Evolutionary conservation across 2,888 invertebrate genomes (phyloP).

Genomic region (Salticus scenicus): DNA sequence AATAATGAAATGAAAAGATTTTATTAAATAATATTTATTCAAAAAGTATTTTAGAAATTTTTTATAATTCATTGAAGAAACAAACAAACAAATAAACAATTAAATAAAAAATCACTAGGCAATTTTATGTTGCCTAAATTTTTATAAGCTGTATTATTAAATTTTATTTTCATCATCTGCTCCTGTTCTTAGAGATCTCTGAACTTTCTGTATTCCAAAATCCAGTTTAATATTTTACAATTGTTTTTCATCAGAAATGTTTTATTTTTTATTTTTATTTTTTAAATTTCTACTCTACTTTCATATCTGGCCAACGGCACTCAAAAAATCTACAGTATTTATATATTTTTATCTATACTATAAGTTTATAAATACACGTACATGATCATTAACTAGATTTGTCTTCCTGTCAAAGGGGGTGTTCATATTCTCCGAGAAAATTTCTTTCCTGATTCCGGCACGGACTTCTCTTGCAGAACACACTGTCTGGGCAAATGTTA

Average conservation of each 20-base stretch:
- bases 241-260: slow-evolving; percentile 57
- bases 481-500: slow-evolving; percentile 20
- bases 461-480: slow-evolving; percentile 20
- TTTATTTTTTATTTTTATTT: slow-evolving; percentile 15
- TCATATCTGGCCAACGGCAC: slow-evolving; percentile 66
- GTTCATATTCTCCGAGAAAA: slow-evolving; percentile 13
- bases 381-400: slow-evolving; percentile 64
- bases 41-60: too few relatives aligned
- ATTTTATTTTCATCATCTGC: too few relatives aligned
- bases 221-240: slow-evolving; percentile 56
- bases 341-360: slow-evolving; percentile 68
- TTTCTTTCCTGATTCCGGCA: neutral
- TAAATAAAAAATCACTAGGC: too few relatives aligned
- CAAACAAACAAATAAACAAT: too few relatives aligned
- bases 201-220: slow-evolving; percentile 43
- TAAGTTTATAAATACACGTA: slow-evolving; percentile 69
- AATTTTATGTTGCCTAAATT: too few relatives aligned
- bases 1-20: too few relatives aligned
- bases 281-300: slow-evolving; percentile 61
- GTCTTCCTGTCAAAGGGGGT: slow-evolving; percentile 67
- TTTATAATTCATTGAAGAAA: too few relatives aligned
- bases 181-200: slow-evolving; percentile 38
- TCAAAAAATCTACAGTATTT: slow-evolving; percentile 70
- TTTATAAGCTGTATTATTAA: too few relatives aligned
- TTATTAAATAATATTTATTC: too few relatives aligned